Percentiles rank a stretch among this genome's conserved stretches.
Conservation (phyloP, 2,888 invertebrate species). For the Drosophila limbata region DNA sequence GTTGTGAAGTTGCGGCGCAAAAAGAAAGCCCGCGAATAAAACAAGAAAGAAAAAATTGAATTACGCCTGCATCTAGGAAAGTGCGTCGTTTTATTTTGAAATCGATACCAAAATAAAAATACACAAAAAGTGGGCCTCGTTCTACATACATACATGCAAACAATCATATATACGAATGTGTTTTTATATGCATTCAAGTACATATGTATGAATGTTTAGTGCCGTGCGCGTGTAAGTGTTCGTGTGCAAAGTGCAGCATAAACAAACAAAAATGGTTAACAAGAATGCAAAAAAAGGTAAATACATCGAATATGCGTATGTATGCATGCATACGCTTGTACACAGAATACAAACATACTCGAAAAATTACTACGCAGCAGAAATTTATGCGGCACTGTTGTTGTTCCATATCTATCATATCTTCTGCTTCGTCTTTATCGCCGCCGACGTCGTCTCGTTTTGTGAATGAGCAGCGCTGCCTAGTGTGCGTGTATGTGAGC, state of each 20-base stretch:
- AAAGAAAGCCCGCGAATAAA: conserved; percentile 73
- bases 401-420: conserved; percentile 80
- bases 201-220: conserved; percentile 14
- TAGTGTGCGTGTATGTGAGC: conserved; percentile 57
- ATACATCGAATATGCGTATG: conserved; percentile 24
- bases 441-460: conserved; percentile 57
- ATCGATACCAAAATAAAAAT: conserved; percentile 78
- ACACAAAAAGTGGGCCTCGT: conserved; percentile 64
- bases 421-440: conserved; percentile 63
- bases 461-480: conserved; percentile 64
- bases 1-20: conserved; percentile 76
- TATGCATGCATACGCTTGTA: conserved; percentile 7
- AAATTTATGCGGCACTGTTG: conserved; percentile 76
- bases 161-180: conserved; percentile 25
- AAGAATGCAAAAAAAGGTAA: conserved; percentile 69
- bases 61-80: conserved; percentile 65
- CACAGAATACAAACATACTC: conserved; percentile 41
- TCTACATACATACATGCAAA: conserved; percentile 39
- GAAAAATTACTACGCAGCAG: conserved; percentile 80
- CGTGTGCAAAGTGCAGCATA: conserved; percentile 61
- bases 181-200: conserved; percentile 17
- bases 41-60: conserved; percentile 44
- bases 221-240: conserved; percentile 24
- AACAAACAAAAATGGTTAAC: conserved; percentile 58
- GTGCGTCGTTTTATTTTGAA: conserved; percentile 80